Evolutionary conservation across 2,113 vertebrate genomes (phyloP), one percentile per base, ranked within the genome.

Genomic region (Parotia lawesii): DNA sequence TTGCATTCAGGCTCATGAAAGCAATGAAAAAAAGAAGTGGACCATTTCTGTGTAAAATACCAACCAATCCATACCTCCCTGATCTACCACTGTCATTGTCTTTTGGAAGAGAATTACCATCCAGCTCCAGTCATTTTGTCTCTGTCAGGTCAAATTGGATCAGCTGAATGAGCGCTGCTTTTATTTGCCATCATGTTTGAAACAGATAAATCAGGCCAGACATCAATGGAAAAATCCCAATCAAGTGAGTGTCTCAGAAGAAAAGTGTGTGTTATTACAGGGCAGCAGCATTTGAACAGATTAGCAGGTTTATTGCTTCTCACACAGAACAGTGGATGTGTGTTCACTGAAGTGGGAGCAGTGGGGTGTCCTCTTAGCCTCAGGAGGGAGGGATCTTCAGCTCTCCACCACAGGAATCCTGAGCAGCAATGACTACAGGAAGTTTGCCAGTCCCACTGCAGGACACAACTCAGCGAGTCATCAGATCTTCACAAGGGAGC

Each of bases 61-160:
- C 44, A 87, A 58, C 35, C 10, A 94, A 89, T 54, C 50, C 15
- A 6, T 54, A 53, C 66, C 40, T 58, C 4, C 27, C 44, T 24
- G 16, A 85, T 80, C 22, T 86, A 90, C 79, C 60, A 77, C 60
- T 78, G 44, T 45, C 82, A 84, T 81, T 94, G 80, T 80, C 72
- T 86, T 47, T 90, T 87, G 93, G 72, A 61, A 94, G 40, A 89
- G 50, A 93, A 93, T 86, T 94, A 88, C 82, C 16, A 87, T 86
- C 91, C 64, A 71, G 69, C 51, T 90, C 65, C 23, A 88, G 82
- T 93, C 51, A 92, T 95, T 96, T 93, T 85, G 74, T 93, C 82
- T 87, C 95, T 95, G 93, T 94, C 95, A 95, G 87, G 90, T 95
- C 92, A 96, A 76, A 95, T 95, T 81, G 92, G 60, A 94, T 95